These are phyloP conservation scores for Pteromalus puparum DNA, from an alignment of 1,140 invertebrate genomes.

Conservation along the genomic window DNA sequence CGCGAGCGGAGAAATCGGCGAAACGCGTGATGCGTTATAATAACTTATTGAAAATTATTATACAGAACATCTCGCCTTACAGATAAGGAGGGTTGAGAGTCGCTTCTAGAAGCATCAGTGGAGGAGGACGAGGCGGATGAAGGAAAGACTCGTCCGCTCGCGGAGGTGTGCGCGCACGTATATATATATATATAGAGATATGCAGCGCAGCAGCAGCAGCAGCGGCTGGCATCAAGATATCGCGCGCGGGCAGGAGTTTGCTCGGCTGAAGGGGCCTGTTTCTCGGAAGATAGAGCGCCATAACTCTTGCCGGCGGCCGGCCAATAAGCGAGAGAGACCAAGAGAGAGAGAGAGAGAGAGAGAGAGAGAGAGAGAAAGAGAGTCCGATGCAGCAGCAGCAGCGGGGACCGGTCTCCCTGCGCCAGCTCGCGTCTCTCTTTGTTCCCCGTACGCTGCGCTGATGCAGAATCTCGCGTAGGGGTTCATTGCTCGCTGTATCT, in stretches of 20 bases:
- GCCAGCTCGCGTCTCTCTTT: neutral
- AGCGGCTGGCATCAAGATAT: conserved; percentile 52
- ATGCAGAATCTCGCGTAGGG: neutral
- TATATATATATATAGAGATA: too few relatives aligned
- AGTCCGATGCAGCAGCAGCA: conserved; percentile 28
- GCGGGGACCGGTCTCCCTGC: conserved; percentile 56
- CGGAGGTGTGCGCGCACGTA: neutral
- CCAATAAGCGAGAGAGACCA: conserved; percentile 54
- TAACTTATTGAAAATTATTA: too few relatives aligned
- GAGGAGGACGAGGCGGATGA: too few relatives aligned
- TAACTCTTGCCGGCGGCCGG: conserved; percentile 53
- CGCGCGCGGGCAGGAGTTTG: conserved; percentile 25
- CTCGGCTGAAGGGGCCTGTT: conserved; percentile 53
- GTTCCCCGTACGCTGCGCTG: neutral
- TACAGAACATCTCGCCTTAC: too few relatives aligned
- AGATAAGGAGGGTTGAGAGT: too few relatives aligned
- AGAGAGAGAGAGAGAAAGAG: conserved; percentile 52
- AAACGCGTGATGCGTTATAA: too few relatives aligned
- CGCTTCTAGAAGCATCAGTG: too few relatives aligned
- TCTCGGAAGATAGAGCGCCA: conserved; percentile 56
- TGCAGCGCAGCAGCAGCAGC: conserved; percentile 4
- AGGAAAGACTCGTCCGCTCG: conserved; percentile 18
- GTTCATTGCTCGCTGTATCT: neutral
- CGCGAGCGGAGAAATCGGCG: too few relatives aligned
- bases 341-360: conserved; percentile 49